Evolutionary conservation across 2,113 vertebrate species (phyloP).

Genomic region (Hemiprocne comata): DNA sequence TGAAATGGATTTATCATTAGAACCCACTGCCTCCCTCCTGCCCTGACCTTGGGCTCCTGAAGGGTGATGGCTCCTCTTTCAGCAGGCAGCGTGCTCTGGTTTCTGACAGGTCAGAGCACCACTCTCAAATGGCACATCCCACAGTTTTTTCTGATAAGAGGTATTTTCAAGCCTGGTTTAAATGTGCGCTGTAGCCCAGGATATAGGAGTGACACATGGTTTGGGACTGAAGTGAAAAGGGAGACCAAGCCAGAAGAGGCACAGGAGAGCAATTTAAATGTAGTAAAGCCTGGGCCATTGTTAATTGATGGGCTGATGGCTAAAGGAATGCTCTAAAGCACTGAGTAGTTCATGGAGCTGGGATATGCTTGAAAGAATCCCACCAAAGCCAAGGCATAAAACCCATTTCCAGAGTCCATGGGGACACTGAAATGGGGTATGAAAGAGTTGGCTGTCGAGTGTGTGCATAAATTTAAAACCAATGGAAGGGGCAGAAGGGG

Average conservation of each 20-base stretch:
- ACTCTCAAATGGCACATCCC: neutral
- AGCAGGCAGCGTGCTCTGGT: fast-evolving
- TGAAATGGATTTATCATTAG: neutral
- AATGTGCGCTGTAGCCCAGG: neutral
- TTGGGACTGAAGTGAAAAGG: neutral
- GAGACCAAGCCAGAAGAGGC: neutral
- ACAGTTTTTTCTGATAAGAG: fast-evolving
- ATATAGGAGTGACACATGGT: fast-evolving
- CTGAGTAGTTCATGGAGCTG: neutral
- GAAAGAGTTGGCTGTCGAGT: neutral
- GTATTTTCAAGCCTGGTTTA: neutral
- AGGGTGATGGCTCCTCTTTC: fast-evolving
- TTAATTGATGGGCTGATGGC: neutral
- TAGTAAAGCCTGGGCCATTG: neutral
- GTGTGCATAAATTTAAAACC: neutral
- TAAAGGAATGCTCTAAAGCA: neutral
- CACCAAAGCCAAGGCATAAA: neutral
- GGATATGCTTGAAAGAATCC: neutral
- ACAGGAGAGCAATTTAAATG: neutral
- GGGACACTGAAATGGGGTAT: neutral
- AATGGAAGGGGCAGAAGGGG: neutral
- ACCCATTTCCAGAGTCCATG: neutral
- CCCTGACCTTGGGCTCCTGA: neutral
- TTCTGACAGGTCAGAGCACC: neutral
- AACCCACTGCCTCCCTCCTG: neutral